These are phyloP conservation scores for Odontomachus brunneus DNA, from an alignment of 1,140 invertebrate genomes.

Conservation along the genomic window DNA sequence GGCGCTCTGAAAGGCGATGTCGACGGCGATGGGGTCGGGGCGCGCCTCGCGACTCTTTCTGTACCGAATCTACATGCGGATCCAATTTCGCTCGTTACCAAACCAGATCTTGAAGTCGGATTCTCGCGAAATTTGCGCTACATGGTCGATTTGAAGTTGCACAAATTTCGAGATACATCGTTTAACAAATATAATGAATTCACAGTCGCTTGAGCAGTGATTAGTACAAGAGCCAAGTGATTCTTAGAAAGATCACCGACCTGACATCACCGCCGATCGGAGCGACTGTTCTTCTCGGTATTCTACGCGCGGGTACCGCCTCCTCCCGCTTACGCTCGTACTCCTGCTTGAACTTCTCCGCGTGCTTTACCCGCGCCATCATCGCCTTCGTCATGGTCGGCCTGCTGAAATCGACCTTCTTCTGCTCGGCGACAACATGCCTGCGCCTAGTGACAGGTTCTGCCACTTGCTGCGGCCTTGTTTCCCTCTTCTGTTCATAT, in stretches of 20 bases:
- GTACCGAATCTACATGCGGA: conserved; percentile 20
- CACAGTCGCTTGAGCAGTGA: background rate
- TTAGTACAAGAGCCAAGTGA: background rate
- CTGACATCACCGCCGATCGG: conserved; percentile 69
- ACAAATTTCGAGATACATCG: too few species aligned
- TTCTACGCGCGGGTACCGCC: background rate
- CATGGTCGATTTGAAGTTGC: too few species aligned
- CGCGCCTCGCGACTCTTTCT: conserved; percentile 11
- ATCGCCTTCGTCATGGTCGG: conserved; percentile 76
- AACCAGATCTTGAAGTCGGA: too few species aligned
- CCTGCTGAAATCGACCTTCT: conserved; percentile 71
- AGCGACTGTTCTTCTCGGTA: conserved; percentile 57
- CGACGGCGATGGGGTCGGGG: background rate
- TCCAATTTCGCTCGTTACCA: background rate
- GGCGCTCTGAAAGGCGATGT: background rate
- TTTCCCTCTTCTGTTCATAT: background rate
- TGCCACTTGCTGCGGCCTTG: background rate
- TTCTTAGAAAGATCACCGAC: conserved; percentile 25
- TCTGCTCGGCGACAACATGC: conserved; percentile 55
- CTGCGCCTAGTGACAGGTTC: background rate
- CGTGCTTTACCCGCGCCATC: conserved; percentile 71
- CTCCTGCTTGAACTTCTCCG: conserved; percentile 67
- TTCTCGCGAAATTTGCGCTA: too few species aligned
- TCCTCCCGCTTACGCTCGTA: conserved; percentile 62
- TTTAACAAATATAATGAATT: background rate